phyloP scores from a whole-genome alignment of 2,888 invertebrate species.

The Trissonchulus latispiculum region DNA sequence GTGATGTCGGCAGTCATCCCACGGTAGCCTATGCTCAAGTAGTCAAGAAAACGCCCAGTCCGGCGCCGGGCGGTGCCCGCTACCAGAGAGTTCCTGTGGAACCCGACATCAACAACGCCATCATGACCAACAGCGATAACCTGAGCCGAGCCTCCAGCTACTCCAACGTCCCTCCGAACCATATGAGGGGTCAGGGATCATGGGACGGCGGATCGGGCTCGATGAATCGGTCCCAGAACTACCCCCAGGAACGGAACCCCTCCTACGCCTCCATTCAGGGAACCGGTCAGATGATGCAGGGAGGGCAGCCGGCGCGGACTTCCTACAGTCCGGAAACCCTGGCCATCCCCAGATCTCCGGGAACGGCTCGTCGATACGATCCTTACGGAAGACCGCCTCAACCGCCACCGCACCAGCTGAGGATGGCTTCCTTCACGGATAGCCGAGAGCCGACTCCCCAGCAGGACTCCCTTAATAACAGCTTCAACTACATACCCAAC shows the following conservation, averaged over 20 bases:
- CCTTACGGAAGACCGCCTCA: not conserved
- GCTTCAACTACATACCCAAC: not conserved
- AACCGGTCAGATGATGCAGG: not conserved
- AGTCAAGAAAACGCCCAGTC: conserved; percentile 2
- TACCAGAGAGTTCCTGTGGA: not conserved
- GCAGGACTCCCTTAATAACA: not conserved
- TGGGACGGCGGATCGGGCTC: not conserved
- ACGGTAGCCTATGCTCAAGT: not conserved
- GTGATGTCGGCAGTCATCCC: not conserved
- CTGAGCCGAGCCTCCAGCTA: conserved; percentile 20
- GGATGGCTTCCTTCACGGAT: not conserved
- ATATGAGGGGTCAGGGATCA: not conserved
- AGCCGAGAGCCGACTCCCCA: not conserved
- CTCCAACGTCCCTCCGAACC: conserved; percentile 11
- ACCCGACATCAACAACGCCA: not conserved
- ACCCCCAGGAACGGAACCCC: not conserved
- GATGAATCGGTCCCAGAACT: not conserved
- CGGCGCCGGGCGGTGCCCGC: not conserved
- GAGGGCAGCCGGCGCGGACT: not conserved
- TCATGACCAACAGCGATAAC: not conserved
- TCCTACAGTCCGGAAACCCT: not conserved
- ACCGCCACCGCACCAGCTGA: not conserved
- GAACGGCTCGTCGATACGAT: not conserved
- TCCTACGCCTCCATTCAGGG: not conserved
- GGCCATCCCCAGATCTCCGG: not conserved